phyloP scores from a whole-genome alignment of 1,140 invertebrate genomes.

The Hyposmocoma kahamanoa region DNA sequence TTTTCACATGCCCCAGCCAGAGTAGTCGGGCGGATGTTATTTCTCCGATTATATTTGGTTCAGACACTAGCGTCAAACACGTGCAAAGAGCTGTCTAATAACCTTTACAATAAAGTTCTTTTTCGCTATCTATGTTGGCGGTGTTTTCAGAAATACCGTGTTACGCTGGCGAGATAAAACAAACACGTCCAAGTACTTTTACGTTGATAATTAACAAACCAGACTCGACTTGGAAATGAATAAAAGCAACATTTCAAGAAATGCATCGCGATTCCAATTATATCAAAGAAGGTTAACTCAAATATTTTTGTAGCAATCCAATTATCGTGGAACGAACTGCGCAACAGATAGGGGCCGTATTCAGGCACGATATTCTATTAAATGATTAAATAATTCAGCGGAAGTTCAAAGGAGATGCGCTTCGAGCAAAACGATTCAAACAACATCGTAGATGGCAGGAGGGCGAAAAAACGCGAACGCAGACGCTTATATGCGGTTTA shows the following conservation, averaged over 20 bases:
- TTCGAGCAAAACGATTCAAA: slow-evolving; percentile 66
- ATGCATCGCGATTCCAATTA: not conserved
- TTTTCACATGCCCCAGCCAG: too few species aligned
- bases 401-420: slow-evolving; percentile 67
- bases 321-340: slow-evolving; percentile 37
- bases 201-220: too few species aligned
- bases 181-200: too few species aligned
- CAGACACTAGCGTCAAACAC: too few species aligned
- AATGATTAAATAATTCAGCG: slow-evolving; percentile 69
- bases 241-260: not conserved
- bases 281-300: slow-evolving; percentile 25
- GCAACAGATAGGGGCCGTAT: slow-evolving; percentile 46
- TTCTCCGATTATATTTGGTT: too few species aligned
- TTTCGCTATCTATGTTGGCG: too few species aligned
- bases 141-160: too few species aligned
- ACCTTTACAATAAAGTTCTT: too few species aligned
- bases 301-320: slow-evolving; percentile 41
- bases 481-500: slow-evolving; percentile 35
- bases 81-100: too few species aligned
- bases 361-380: slow-evolving; percentile 62
- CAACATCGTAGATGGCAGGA: slow-evolving; percentile 40
- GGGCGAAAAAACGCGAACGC: slow-evolving; percentile 44
- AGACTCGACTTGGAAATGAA: too few species aligned
- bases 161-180: too few species aligned
- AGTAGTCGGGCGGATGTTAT: too few species aligned